Evolutionary conservation across 2,888 invertebrate species (phyloP).

Genomic region (Lordiphosa fenestrarum): DNA sequence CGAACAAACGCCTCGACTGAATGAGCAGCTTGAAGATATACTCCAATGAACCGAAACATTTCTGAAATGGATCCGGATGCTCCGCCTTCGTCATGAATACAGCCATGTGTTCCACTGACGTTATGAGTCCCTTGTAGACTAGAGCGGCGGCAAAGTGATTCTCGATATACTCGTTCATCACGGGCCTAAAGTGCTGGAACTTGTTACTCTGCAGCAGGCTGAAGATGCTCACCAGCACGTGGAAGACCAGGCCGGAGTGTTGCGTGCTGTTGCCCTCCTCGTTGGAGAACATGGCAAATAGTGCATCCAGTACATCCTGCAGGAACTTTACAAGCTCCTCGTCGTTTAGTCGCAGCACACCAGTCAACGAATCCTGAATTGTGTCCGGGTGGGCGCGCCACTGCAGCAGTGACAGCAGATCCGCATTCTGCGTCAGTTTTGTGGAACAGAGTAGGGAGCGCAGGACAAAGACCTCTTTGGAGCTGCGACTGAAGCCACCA

Average conservation of each 20-base stretch:
- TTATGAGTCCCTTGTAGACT: constrained; percentile 94
- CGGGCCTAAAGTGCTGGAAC: constrained; percentile 96
- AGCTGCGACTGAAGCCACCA: constrained; percentile 87
- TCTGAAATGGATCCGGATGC: constrained; percentile 93
- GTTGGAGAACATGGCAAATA: constrained; percentile 95
- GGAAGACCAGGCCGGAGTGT: constrained; percentile 94
- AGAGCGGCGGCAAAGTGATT: constrained; percentile 97
- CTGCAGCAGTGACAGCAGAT: constrained; percentile 92
- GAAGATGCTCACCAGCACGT: constrained; percentile 95
- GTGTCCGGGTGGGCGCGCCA: constrained; percentile 95
- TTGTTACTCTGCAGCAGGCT: constrained; percentile 93
- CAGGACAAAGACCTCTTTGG: constrained; percentile 91
- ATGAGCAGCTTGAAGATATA: constrained; percentile 96
- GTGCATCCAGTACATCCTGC: constrained; percentile 94
- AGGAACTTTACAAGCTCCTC: constrained; percentile 97
- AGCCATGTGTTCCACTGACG: constrained; percentile 94
- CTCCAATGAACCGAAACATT: constrained; percentile 93
- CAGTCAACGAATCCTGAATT: constrained; percentile 91
- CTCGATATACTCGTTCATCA: constrained; percentile 95
- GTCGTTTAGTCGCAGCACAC: constrained; percentile 90
- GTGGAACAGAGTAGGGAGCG: constrained; percentile 94
- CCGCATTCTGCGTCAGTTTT: constrained; percentile 97
- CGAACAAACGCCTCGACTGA: constrained; percentile 91
- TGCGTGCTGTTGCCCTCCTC: constrained; percentile 95
- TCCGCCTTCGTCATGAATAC: constrained; percentile 92